phyloP scores from a whole-genome alignment of 2,888 invertebrate genomes.

The Philereme vetulata region DNA sequence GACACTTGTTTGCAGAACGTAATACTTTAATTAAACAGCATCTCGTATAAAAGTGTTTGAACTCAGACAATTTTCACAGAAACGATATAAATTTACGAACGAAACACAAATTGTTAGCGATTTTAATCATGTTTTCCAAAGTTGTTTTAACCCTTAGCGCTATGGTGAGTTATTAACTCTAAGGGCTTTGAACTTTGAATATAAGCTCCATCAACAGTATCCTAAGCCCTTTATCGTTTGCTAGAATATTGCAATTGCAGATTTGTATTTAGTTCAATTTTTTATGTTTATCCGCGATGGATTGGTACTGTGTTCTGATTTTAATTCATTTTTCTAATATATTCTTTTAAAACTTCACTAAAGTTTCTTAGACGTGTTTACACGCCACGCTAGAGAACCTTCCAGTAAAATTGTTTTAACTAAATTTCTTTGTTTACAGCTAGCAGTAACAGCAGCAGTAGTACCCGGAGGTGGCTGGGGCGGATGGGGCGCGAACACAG shows the following conservation, averaged over 20 bases:
- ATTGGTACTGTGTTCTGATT: too few relatives aligned
- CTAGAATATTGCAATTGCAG: neutral
- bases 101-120: conserved; percentile 43
- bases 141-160: conserved; percentile 59
- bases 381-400: too few relatives aligned
- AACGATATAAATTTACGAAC: conserved; percentile 48
- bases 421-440: conserved; percentile 42
- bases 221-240: neutral
- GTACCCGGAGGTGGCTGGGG: conserved; percentile 45
- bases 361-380: too few relatives aligned
- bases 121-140: conserved; percentile 66
- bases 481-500: conserved; percentile 39
- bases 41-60: conserved; percentile 59
- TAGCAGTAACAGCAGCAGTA: conserved; percentile 58
- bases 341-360: too few relatives aligned
- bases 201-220: neutral
- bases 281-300: too few relatives aligned
- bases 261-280: too few relatives aligned
- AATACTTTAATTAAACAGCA: conserved; percentile 60
- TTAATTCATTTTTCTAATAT: too few relatives aligned
- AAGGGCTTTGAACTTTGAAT: conserved; percentile 3
- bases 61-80: conserved; percentile 41
- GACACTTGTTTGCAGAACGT: conserved; percentile 44
- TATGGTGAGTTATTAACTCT: conserved; percentile 60
- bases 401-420: too few relatives aligned